Percentiles rank a stretch among this genome's conserved stretches.
Conservation (phyloP, 1,140 invertebrate genomes). For the Chionoecetes opilio region DNA sequence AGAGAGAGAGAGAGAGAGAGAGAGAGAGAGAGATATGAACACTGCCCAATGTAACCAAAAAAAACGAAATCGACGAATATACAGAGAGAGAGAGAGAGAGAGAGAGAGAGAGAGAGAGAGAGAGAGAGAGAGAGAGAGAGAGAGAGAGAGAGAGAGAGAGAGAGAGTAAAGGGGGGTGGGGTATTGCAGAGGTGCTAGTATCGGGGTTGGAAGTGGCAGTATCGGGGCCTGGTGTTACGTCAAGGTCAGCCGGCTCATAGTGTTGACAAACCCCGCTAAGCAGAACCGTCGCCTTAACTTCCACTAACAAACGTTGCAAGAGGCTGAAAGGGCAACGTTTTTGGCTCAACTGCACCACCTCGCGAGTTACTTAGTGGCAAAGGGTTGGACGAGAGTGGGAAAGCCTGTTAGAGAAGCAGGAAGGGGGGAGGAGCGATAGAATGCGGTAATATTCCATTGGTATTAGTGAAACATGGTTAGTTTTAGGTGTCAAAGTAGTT, state of each 20-base stretch:
- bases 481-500: no score
- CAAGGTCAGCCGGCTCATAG: constrained; percentile 2
- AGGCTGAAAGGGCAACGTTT: neutral
- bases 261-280: constrained; percentile 13
- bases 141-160: neutral
- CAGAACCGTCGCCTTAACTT: neutral
- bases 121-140: neutral
- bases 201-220: neutral
- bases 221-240: neutral
- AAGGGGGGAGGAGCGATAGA: no score
- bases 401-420: no score
- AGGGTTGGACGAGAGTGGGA: no score
- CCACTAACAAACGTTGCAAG: neutral
- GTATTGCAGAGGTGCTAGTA: neutral
- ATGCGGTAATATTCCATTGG: no score
- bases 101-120: neutral
- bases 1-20: neutral
- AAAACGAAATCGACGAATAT: no score
- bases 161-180: neutral
- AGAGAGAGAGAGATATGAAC: no score
- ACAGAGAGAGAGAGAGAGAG: no score
- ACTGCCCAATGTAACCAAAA: no score
- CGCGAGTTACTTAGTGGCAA: neutral
- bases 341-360: neutral
- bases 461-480: no score